These are phyloP conservation scores for Platyscapa corneri DNA, from an alignment of 1,140 invertebrate genomes.

Conservation along the genomic window DNA sequence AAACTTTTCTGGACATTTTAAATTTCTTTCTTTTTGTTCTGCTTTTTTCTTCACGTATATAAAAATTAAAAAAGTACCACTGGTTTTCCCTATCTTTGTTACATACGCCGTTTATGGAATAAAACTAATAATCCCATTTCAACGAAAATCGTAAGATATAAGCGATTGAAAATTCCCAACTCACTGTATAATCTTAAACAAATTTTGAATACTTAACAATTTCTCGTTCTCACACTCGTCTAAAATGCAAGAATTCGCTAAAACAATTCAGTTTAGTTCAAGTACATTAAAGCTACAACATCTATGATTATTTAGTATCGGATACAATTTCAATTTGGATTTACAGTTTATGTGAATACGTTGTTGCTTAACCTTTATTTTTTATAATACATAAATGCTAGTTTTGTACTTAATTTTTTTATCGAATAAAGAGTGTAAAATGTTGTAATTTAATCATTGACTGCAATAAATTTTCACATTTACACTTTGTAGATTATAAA, in stretches of 20 bases:
- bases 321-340: background rate
- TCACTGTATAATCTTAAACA: background rate
- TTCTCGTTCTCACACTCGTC: background rate
- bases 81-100: conserved; percentile 19
- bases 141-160: background rate
- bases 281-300: background rate
- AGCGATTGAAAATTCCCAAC: background rate
- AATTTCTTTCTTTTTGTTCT: background rate
- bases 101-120: background rate
- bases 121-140: conserved; percentile 3
- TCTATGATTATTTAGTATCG: background rate
- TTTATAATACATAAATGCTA: too few relatives aligned
- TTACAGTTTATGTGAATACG: background rate
- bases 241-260: background rate
- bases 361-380: background rate
- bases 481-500: too few relatives aligned
- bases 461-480: too few relatives aligned
- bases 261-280: background rate
- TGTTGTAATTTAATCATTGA: too few relatives aligned
- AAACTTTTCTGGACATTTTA: background rate
- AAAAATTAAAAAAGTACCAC: background rate
- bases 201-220: background rate
- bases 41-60: too few relatives aligned
- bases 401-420: too few relatives aligned
- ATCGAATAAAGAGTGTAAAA: too few relatives aligned